phyloP scores from a whole-genome alignment of 2,797 vertebrate genomes.

The Mionectes olivaceus region DNA sequence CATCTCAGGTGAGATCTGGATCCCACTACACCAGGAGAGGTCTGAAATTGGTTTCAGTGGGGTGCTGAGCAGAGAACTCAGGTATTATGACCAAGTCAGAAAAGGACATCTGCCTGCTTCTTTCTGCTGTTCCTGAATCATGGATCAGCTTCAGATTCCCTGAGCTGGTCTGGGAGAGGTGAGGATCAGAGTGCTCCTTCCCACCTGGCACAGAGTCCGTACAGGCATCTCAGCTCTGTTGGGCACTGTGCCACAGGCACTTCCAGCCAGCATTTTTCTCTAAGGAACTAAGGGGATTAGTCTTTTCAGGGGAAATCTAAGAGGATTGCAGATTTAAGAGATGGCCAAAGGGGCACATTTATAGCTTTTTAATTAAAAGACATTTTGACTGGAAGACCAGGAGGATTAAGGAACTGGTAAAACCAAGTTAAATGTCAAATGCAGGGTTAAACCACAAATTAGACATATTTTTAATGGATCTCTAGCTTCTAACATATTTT shows the following conservation, averaged over 20 bases:
- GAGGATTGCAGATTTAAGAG: constrained; percentile 58
- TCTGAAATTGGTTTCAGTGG: background rate
- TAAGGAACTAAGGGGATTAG: constrained; percentile 17
- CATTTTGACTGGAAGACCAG: constrained; percentile 19
- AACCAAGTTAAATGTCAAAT: constrained; percentile 56
- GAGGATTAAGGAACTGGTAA: constrained; percentile 37
- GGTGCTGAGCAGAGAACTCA: background rate
- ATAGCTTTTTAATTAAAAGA: constrained; percentile 63
- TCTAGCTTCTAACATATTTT: background rate
- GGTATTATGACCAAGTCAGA: accelerated
- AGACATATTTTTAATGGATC: background rate
- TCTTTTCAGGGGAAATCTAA: background rate
- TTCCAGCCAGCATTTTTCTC: background rate
- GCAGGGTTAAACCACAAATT: constrained; percentile 17
- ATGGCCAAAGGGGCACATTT: constrained; percentile 20
- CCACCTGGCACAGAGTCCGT: accelerated
- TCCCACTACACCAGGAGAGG: background rate
- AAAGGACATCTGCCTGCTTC: background rate
- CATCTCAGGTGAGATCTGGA: background rate
- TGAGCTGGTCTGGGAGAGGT: accelerated
- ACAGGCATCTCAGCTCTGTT: background rate
- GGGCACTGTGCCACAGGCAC: background rate
- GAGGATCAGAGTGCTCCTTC: background rate
- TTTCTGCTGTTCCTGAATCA: background rate
- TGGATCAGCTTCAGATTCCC: accelerated